Percentiles rank a stretch among this genome's conserved stretches.
Conservation (phyloP, 2,797 vertebrate species). For the Passerculus sandwichensis region DNA sequence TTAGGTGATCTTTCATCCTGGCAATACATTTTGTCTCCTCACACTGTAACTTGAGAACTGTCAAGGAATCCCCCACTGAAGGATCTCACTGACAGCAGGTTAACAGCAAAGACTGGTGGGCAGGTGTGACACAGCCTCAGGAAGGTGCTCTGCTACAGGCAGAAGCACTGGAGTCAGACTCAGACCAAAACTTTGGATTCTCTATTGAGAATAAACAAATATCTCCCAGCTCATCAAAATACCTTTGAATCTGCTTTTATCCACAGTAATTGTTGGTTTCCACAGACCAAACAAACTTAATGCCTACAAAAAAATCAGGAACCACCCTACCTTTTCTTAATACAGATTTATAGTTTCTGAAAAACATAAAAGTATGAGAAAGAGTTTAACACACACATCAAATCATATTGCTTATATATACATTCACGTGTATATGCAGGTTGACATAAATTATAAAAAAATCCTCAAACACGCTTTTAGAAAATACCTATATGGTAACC, state of each 20-base stretch:
- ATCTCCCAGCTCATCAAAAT: not conserved
- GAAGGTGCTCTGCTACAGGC: not conserved
- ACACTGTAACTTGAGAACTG: not conserved
- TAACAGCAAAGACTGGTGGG: not conserved
- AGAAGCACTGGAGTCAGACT: fast-evolving
- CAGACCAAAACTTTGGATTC: not conserved
- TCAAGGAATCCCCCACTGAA: not conserved
- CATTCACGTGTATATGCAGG: fast-evolving
- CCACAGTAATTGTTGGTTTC: not conserved
- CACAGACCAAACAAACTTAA: not conserved
- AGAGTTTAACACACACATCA: not conserved
- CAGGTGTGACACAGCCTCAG: not conserved
- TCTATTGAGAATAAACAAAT: not conserved
- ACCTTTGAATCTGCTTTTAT: not conserved
- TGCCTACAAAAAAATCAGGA: not conserved
- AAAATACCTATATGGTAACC: fast-evolving
- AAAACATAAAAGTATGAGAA: not conserved
- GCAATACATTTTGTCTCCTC: not conserved
- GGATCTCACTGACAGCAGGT: not conserved
- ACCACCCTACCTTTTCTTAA: not conserved
- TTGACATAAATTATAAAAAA: not conserved
- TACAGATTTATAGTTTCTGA: not conserved
- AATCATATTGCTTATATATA: not conserved
- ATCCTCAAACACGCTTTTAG: not conserved
- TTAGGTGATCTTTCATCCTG: not conserved